A percentile compares a stretch with the other conserved stretches of the same genome.
phyloP scores from a whole-genome alignment of 2,888 invertebrate species.

The Chymomyza procnemis region DNA sequence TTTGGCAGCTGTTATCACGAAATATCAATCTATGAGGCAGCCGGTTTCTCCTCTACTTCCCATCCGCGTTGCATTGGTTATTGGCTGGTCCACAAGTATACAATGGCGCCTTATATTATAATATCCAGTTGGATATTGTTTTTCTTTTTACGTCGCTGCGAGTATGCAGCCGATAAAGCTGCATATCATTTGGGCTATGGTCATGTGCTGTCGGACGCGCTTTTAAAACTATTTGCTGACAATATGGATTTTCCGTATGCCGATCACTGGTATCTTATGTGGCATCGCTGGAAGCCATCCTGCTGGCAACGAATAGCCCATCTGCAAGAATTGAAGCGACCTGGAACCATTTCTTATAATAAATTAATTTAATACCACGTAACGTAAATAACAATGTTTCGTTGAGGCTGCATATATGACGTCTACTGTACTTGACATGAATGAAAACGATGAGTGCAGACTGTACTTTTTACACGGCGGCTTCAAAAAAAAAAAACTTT shows the following conservation, averaged over 20 bases:
- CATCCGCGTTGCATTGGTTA: constrained; percentile 48
- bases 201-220: constrained; percentile 9
- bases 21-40: constrained; percentile 31
- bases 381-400: too few relatives aligned
- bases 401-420: too few relatives aligned
- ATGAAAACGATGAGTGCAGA: too few relatives aligned
- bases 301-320: constrained; percentile 23
- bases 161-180: constrained; percentile 42
- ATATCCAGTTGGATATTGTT: constrained; percentile 45
- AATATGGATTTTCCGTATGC: constrained; percentile 34
- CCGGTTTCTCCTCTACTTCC: constrained; percentile 36
- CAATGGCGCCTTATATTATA: constrained; percentile 42
- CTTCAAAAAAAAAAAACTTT: too few relatives aligned
- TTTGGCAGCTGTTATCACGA: constrained; percentile 28
- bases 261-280: constrained; percentile 45
- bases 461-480: too few relatives aligned
- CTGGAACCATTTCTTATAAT: not conserved
- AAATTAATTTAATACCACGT: not conserved
- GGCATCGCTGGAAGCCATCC: constrained; percentile 42
- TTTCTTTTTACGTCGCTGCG: constrained; percentile 32
- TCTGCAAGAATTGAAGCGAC: not conserved
- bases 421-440: too few relatives aligned
- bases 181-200: constrained; percentile 29
- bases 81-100: constrained; percentile 55
- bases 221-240: constrained; percentile 46